These are phyloP conservation scores for Yponomeuta sedellus DNA, from an alignment of 2,888 invertebrate species.

Conservation along the genomic window DNA sequence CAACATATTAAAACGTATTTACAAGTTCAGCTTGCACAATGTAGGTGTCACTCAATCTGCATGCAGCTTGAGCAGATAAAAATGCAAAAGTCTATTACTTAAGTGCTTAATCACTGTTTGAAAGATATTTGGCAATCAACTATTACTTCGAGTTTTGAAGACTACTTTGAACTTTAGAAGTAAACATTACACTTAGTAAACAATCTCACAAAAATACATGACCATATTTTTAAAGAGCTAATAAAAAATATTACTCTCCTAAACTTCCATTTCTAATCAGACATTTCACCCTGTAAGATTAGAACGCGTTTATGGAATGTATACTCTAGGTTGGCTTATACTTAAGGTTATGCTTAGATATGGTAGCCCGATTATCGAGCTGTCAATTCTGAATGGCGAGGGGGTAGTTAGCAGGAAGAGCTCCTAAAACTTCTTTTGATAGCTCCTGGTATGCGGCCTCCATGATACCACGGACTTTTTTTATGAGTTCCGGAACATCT, in stretches of 20 bases:
- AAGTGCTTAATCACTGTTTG: neutral
- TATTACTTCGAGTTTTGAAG: too few relatives aligned
- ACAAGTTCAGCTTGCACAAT: neutral
- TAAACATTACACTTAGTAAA: neutral
- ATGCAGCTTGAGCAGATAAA: neutral
- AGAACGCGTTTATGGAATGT: constrained; percentile 7
- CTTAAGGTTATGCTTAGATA: neutral
- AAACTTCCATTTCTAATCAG: constrained; percentile 9
- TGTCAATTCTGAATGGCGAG: constrained; percentile 45
- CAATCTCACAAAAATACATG: neutral
- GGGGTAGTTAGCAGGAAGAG: constrained; percentile 67
- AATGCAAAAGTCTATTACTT: neutral
- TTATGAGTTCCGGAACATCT: constrained; percentile 68
- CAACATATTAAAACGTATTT: too few relatives aligned
- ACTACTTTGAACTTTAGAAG: neutral
- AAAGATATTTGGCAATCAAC: neutral
- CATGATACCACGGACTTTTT: constrained; percentile 66
- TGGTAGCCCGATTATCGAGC: neutral
- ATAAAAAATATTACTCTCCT: constrained; percentile 1
- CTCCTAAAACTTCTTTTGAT: constrained; percentile 64
- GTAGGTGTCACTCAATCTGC: neutral
- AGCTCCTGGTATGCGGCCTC: constrained; percentile 66
- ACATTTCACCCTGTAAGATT: constrained; percentile 12
- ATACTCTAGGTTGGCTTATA: neutral
- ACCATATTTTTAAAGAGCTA: neutral